Conservation (phyloP, 2,113 vertebrate genomes). For the Ophiodon elongatus region DNA sequence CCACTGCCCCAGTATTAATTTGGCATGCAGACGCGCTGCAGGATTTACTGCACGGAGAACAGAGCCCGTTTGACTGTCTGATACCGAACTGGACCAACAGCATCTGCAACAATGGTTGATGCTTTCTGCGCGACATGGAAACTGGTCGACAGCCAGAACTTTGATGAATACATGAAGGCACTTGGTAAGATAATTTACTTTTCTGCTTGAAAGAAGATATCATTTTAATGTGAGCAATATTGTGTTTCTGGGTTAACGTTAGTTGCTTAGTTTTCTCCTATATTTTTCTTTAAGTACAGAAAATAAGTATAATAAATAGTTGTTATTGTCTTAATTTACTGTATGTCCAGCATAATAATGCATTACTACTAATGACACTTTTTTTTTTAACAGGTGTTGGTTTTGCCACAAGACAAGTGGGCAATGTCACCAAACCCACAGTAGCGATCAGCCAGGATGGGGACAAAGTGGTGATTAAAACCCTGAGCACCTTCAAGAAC, state of each 20-base stretch:
- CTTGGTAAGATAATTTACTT: constrained; percentile 82
- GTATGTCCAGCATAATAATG: not conserved
- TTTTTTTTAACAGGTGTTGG: constrained; percentile 87
- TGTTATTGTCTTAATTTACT: not conserved
- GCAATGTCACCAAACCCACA: constrained; percentile 95
- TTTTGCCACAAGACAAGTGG: constrained; percentile 95
- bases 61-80: not conserved
- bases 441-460: constrained; percentile 92
- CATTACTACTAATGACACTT: not conserved
- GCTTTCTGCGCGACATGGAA: constrained; percentile 97
- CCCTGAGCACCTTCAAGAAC: constrained; percentile 96
- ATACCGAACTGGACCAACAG: constrained; percentile 6
- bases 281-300: not conserved
- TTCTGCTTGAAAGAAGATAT: not conserved
- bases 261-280: not conserved
- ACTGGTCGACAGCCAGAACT: constrained; percentile 94
- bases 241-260: not conserved
- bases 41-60: constrained; percentile 4
- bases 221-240: not conserved
- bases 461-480: constrained; percentile 91
- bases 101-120: constrained; percentile 89
- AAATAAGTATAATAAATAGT: not conserved
- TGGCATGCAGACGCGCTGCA: not conserved
- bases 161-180: constrained; percentile 98
- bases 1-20: constrained; percentile 64